Evolutionary conservation across 2,797 vertebrate genomes (phyloP).

Genomic region (Brotula barbata): DNA sequence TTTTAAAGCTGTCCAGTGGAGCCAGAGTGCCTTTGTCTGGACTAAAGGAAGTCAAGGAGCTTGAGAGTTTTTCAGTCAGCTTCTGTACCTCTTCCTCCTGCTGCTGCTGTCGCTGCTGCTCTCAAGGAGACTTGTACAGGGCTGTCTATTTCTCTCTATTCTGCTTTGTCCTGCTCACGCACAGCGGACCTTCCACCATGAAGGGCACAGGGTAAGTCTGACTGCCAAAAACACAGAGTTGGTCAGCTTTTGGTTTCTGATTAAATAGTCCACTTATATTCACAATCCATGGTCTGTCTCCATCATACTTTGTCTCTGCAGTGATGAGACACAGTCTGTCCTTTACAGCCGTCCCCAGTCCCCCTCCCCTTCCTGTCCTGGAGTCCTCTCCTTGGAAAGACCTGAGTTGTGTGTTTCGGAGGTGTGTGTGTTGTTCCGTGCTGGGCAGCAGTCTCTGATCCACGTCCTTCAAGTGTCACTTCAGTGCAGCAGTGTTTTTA

Average conservation of each 20-base stretch:
- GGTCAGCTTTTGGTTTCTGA: slow-evolving; percentile 33
- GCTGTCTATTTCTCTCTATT: slow-evolving; percentile 57
- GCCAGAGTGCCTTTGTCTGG: slow-evolving; percentile 78
- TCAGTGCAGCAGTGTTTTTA: slow-evolving; percentile 20
- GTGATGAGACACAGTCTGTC: slow-evolving; percentile 72
- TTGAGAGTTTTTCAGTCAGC: slow-evolving; percentile 70
- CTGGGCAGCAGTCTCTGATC: slow-evolving; percentile 14
- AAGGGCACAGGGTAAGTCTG: slow-evolving; percentile 83
- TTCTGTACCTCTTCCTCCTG: slow-evolving; percentile 60
- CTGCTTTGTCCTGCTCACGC: slow-evolving; percentile 49
- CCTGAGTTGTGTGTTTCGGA: slow-evolving; percentile 44
- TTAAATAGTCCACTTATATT: slow-evolving; percentile 28
- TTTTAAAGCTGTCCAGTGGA: slow-evolving; percentile 68
- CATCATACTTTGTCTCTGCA: slow-evolving; percentile 51
- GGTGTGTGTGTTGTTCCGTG: slow-evolving; percentile 7
- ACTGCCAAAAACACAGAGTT: slow-evolving; percentile 50
- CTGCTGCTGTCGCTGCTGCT: slow-evolving; percentile 41
- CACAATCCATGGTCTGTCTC: slow-evolving; percentile 44
- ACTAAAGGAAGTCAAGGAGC: slow-evolving; percentile 71
- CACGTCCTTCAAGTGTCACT: slow-evolving; percentile 66
- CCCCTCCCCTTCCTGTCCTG: slow-evolving; percentile 60
- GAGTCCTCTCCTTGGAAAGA: slow-evolving; percentile 65
- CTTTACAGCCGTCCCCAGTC: slow-evolving; percentile 59
- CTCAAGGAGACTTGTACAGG: slow-evolving; percentile 73
- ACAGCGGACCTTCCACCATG: slow-evolving; percentile 68